Evolutionary conservation across 2,113 vertebrate species (phyloP), one percentile per base, ranked within the genome.

Genomic region (Climacteris rufus): DNA sequence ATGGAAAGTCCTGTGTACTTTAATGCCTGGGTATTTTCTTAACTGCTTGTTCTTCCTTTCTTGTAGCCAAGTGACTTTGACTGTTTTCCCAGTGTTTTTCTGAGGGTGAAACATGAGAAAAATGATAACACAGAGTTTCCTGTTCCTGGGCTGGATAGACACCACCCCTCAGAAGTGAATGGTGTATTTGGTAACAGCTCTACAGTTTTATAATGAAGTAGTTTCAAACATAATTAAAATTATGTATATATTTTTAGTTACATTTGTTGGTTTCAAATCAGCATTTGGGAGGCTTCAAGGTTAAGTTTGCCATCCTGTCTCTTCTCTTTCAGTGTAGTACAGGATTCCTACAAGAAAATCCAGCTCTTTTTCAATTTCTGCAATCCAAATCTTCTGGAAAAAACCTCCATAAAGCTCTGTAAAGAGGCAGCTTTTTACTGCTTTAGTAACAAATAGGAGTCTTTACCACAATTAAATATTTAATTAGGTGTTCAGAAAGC

Each of bases 81-180:
- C 61, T 97, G 96, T 65, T 98, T 97, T 77, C 96, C 97, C 56
- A 95, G 71, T 40, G 85, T 98, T 75, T 80, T 35, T 16, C 18
- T 98, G 56, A 94, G 91, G 11, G 84, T 98, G 75, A 94, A 65
- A 69, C 97, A 98, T 15, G 5, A 89, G 33, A 35, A 49, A 13
- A 37, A 45, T 7, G 35, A 12, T n/a, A n/a, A 11, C 15, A 33
- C 3, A 25, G 68, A 86, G n/a, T 71, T 75, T 24, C 69, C 87
- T 23, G 53, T 33, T 16, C 94, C 97, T 23, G 52, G 96, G 42
- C 95, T 98, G 71, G 95, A 97, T 57, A 33, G 19, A 57, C 59
- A 57, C 59, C 42, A 40, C n/a, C 37, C 95, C 21, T 59, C 93
- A 53, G 94, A 89, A 10, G 71, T 66, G 17, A 44, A 44, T 27